Evolutionary conservation across 1,140 invertebrate species (phyloP).

Genomic region (Drosophila takahashii): DNA sequence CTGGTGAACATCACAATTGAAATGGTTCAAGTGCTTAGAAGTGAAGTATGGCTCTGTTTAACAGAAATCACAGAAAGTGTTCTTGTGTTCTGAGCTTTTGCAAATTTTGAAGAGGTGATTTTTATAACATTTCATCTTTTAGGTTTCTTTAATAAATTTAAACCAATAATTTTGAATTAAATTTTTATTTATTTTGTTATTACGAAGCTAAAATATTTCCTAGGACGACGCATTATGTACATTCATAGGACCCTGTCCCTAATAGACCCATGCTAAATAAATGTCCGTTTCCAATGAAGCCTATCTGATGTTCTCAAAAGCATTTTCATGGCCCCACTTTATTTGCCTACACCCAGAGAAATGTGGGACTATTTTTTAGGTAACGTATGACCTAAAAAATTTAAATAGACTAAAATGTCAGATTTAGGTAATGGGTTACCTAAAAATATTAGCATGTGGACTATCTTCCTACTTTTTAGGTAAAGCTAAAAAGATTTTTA

Average conservation of each 20-base stretch:
- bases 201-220: no score
- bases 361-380: no score
- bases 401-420: no score
- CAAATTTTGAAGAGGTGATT: not conserved
- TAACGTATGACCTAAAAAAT: no score
- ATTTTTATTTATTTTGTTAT: not conserved
- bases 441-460: no score
- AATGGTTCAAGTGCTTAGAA: not conserved
- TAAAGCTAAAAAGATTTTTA: no score
- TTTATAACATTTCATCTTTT: no score
- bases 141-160: no score
- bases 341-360: no score
- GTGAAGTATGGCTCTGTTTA: conserved; percentile 14
- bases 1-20: conserved; percentile 20
- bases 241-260: not conserved
- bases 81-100: not conserved
- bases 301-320: conserved; percentile 6
- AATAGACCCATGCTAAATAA: conserved; percentile 16
- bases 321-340: conserved; percentile 8
- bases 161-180: not conserved
- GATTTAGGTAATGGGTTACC: no score
- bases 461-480: no score
- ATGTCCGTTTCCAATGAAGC: conserved; percentile 3
- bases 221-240: not conserved
- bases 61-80: not conserved